Evolutionary conservation across 1,140 invertebrate genomes (phyloP), one percentile per base, ranked within the genome.

Genomic region (Brachionus sp.): DNA sequence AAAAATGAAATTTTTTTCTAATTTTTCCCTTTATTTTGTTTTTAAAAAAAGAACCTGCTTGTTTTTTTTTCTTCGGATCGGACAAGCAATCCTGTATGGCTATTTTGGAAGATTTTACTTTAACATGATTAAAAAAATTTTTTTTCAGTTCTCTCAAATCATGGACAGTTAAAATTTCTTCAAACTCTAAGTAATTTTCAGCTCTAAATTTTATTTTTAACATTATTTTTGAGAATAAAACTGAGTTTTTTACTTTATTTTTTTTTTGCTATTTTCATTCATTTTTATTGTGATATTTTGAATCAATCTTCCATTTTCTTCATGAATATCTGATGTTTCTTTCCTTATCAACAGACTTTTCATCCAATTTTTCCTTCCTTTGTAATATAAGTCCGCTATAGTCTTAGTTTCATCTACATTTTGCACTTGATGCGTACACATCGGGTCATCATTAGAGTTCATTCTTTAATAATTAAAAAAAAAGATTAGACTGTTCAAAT

Each of bases 241-340:
- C 29, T 10, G 29, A 68, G 4, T 0, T 44, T 35, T 33, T 68
- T 75, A 75, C 70, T 25, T 46, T 19, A 46, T 75, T 23, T 46
- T 75, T 29, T 44, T 46, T 39, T 75, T 75, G 19, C 3, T 75
- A 46, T 23, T 75, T 13, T 75, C 42, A 25, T 75, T 75, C 70
- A 75, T 75, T 75, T 75, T 75, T 23, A 75, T 25, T 13, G 70
- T 5, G 10, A 75, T 75, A 39, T 75, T 75, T 75, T 75, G 70
- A 25, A 75, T 75, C 1, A 75, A 25, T 19, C 70, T 42, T 5
- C 70, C 70, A 25, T 75, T 46, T 33, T 46, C 42, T 50, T 75
- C 70, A 3, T 46, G 23, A 46, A 75, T 25, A 46, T 44, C 70
- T 35, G 42, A 46, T 13, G 70, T 19, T 46, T 75, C 70, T 13